These are phyloP conservation scores for Encarsia formosa DNA, from an alignment of 2,888 invertebrate genomes.

Conservation along the genomic window DNA sequence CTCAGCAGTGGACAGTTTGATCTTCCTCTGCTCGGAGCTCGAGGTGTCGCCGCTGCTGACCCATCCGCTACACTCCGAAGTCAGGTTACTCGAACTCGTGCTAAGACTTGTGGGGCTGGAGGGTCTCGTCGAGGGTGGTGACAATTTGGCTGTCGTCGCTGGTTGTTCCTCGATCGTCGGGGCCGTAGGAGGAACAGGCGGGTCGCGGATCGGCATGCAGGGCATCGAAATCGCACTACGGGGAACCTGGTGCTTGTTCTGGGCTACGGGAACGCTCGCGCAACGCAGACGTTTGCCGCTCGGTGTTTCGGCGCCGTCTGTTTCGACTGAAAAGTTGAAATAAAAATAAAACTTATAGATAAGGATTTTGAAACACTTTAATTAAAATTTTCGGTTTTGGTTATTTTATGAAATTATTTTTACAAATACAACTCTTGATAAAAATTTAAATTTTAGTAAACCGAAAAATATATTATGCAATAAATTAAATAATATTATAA, in stretches of 20 bases:
- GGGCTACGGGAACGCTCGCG: constrained; percentile 47
- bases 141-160: constrained; percentile 28
- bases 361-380: no score
- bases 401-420: no score
- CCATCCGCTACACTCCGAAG: constrained; percentile 84
- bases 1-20: constrained; percentile 58
- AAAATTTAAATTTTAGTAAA: no score
- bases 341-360: neutral
- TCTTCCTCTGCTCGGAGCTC: constrained; percentile 42
- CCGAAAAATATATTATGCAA: no score
- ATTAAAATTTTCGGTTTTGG: no score
- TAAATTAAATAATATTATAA: no score
- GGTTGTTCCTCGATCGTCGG: constrained; percentile 13
- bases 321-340: neutral
- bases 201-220: constrained; percentile 48
- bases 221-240: constrained; percentile 48
- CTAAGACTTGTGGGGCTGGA: constrained; percentile 54
- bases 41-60: constrained; percentile 67
- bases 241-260: constrained; percentile 45
- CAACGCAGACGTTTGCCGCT: constrained; percentile 42
- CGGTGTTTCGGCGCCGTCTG: constrained; percentile 27
- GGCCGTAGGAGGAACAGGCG: constrained; percentile 38
- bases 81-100: constrained; percentile 60
- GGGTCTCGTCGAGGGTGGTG: constrained; percentile 40
- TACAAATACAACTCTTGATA: no score